phyloP scores from a whole-genome alignment of 92 coral and sea anemone species.

The Isaurus tuberculatus region DNA sequence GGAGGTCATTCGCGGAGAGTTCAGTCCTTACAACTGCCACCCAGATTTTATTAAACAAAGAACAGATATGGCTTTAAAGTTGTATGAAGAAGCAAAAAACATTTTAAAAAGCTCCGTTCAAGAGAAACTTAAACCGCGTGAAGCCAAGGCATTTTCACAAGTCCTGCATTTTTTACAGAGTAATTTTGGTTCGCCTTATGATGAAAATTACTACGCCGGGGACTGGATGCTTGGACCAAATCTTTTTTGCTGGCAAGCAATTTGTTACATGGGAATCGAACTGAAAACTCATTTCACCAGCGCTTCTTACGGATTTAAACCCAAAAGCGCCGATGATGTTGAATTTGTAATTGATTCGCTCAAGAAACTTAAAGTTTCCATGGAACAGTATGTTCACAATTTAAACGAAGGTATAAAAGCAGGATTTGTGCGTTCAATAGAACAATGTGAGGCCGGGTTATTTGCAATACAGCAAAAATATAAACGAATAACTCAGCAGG shows the following conservation, averaged over 20 bases:
- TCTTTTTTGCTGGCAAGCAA: slow-evolving; percentile 88
- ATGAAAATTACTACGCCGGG: slow-evolving; percentile 96
- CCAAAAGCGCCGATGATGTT: slow-evolving; percentile 74
- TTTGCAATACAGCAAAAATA: slow-evolving; percentile 74
- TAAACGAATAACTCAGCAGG: slow-evolving; percentile 54
- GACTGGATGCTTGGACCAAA: slow-evolving; percentile 98
- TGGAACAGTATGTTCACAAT: slow-evolving; percentile 83
- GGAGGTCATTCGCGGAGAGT: slow-evolving; percentile 52
- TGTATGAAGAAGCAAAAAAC: slow-evolving; percentile 57
- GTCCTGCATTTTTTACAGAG: slow-evolving; percentile 88
- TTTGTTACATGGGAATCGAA: slow-evolving; percentile 85
- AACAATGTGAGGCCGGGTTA: slow-evolving; percentile 87
- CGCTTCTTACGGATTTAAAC: slow-evolving; percentile 67
- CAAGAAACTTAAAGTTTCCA: slow-evolving; percentile 65
- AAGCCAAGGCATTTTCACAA: slow-evolving; percentile 83
- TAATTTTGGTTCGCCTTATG: slow-evolving; percentile 94
- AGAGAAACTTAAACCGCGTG: slow-evolving; percentile 80
- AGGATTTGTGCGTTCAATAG: slow-evolving; percentile 87
- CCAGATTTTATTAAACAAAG: slow-evolving; percentile 81
- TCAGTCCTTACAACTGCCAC: slow-evolving; percentile 93
- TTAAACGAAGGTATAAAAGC: slow-evolving; percentile 84
- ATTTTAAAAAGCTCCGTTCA: slow-evolving; percentile 46
- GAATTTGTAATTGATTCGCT: slow-evolving; percentile 81
- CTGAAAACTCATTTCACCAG: slow-evolving; percentile 75
- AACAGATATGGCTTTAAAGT: slow-evolving; percentile 69